phyloP scores from a whole-genome alignment of 1,140 invertebrate genomes.

The Centruroides vittatus region DNA sequence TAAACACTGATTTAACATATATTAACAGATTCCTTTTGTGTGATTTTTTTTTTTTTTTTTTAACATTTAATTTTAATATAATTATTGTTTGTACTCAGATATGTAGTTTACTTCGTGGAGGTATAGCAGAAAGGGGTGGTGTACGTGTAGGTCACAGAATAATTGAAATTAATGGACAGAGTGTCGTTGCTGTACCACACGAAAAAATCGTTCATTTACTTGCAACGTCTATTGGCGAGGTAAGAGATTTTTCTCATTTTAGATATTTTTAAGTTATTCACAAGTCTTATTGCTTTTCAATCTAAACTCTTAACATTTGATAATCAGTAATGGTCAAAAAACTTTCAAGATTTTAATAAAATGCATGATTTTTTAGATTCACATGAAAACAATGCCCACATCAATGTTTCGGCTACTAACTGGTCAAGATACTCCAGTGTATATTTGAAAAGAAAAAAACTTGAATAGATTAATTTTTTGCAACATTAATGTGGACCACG shows the following conservation, averaged over 20 bases:
- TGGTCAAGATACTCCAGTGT: slow-evolving; percentile 97
- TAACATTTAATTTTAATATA: background rate
- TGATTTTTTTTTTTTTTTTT: no score
- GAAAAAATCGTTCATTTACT: slow-evolving; percentile 98
- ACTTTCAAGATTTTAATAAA: background rate
- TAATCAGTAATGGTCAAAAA: background rate
- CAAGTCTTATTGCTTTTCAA: background rate
- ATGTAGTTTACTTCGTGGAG: slow-evolving; percentile 90
- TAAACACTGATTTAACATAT: no score
- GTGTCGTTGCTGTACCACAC: slow-evolving; percentile 97
- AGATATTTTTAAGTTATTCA: background rate
- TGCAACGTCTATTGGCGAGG: slow-evolving; percentile 97
- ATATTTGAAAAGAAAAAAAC: slow-evolving; percentile 46
- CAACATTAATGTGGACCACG: no score
- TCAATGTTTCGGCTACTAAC: slow-evolving; percentile 98
- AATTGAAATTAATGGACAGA: slow-evolving; percentile 60
- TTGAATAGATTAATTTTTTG: no score
- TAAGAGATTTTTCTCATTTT: slow-evolving; percentile 32
- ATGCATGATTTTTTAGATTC: slow-evolving; percentile 55
- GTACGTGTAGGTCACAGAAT: slow-evolving; percentile 97
- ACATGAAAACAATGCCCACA: slow-evolving; percentile 99
- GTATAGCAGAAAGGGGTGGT: slow-evolving; percentile 95
- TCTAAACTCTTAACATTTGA: slow-evolving; percentile 2
- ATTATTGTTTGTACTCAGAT: slow-evolving; percentile 46
- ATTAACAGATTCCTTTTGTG: no score